Percentiles rank a stretch among this genome's conserved stretches.
These are phyloP conservation scores for Oeneis ivallda DNA, from an alignment of 2,888 invertebrate species.

Conservation along the genomic window DNA sequence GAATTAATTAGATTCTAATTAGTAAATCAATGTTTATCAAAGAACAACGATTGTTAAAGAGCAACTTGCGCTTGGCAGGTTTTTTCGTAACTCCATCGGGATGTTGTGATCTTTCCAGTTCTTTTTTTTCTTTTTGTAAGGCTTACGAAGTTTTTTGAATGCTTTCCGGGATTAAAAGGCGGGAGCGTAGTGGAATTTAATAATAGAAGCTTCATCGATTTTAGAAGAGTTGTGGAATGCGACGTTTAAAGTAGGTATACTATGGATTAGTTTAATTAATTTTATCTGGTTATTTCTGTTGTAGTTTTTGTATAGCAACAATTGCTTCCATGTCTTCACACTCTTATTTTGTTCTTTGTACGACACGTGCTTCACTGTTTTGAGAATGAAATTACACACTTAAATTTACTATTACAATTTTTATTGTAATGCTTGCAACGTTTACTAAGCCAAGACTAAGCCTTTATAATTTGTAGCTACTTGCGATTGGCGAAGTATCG, in stretches of 20 bases:
- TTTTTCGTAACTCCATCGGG: conserved; percentile 16
- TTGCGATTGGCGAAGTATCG: no score
- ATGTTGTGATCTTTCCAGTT: conserved; percentile 19
- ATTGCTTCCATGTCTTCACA: no score
- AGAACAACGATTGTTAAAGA: no score
- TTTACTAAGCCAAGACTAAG: no score
- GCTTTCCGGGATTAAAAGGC: conserved; percentile 41
- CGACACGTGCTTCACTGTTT: no score
- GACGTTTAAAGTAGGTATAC: conserved; percentile 12
- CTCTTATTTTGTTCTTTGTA: no score
- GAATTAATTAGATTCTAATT: no score
- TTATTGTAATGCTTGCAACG: no score
- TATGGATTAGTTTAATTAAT: conserved; percentile 29
- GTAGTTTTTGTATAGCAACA: conserved; percentile 6
- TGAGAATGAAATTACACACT: no score
- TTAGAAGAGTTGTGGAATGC: conserved; percentile 20
- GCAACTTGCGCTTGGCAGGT: conserved; percentile 2
- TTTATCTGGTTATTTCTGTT: conserved; percentile 12
- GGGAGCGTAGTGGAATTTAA: conserved; percentile 47
- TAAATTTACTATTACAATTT: no score
- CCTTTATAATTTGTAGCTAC: no score
- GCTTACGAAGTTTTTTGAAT: conserved; percentile 22
- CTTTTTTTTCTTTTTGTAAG: conserved; percentile 7
- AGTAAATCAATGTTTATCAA: no score
- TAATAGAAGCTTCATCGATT: conserved; percentile 17